phyloP scores from a whole-genome alignment of 2,888 invertebrate species.

The Diploptera punctata region DNA sequence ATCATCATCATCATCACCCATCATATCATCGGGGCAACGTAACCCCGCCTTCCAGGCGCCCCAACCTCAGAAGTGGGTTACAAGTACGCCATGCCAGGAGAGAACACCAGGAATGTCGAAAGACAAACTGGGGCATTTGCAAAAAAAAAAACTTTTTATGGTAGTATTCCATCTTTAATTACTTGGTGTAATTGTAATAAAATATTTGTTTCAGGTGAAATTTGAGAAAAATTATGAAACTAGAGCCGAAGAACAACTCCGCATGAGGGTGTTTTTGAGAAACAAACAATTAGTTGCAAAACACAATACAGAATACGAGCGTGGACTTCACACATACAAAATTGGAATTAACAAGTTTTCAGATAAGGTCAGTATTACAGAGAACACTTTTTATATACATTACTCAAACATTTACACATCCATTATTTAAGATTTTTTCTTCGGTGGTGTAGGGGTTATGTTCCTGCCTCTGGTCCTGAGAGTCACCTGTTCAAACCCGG shows the following conservation, averaged over 20 bases:
- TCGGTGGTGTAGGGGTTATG: no score
- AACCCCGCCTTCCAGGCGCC: no score
- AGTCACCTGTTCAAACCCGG: neutral
- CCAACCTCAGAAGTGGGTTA: no score
- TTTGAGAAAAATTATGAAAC: conserved; percentile 66
- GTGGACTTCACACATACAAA: conserved; percentile 70
- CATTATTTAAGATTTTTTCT: no score
- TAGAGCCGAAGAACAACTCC: conserved; percentile 80
- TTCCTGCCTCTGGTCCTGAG: neutral
- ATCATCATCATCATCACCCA: no score
- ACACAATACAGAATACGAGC: conserved; percentile 78
- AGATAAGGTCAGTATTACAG: conserved; percentile 67
- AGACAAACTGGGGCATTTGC: no score
- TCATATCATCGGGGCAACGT: no score
- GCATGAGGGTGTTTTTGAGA: conserved; percentile 89
- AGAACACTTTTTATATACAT: neutral
- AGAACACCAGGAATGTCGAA: no score
- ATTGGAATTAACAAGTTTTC: conserved; percentile 82
- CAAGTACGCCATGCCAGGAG: no score
- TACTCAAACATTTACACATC: neutral
- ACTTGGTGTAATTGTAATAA: no score
- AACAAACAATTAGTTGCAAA: conserved; percentile 84
- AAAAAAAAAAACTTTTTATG: no score
- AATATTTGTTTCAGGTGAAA: neutral
- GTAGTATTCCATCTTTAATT: no score